Evolutionary conservation across 2,888 invertebrate species (phyloP).

Genomic region (Deilephila porcellus): DNA sequence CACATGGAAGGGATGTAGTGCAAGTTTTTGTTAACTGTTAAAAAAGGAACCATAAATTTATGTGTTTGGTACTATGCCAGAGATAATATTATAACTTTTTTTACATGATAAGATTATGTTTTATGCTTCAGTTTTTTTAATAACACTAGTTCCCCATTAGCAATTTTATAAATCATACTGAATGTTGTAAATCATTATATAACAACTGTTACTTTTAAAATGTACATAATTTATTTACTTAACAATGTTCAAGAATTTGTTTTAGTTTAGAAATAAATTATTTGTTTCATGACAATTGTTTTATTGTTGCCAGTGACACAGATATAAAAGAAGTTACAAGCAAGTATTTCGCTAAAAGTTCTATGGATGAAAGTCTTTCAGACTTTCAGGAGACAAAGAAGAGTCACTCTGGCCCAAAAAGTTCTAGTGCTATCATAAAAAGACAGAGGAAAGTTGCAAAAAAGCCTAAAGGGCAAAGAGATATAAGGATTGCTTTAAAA

Average conservation of each 20-base stretch:
- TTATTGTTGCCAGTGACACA: constrained; percentile 57
- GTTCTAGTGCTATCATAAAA: constrained; percentile 43
- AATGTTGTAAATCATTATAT: no score
- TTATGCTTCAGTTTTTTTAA: no score
- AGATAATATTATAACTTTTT: no score
- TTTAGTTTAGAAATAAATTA: constrained; percentile 25
- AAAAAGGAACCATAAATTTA: no score
- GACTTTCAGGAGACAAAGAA: constrained; percentile 72
- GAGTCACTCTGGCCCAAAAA: constrained; percentile 58
- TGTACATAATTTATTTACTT: background rate
- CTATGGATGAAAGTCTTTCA: constrained; percentile 74
- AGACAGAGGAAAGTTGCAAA: constrained; percentile 57
- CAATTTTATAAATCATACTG: no score
- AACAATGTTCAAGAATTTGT: background rate
- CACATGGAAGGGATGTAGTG: no score
- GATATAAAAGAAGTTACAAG: constrained; percentile 58
- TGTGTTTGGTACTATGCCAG: no score
- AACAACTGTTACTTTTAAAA: background rate
- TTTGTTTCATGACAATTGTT: constrained; percentile 51
- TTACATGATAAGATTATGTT: no score
- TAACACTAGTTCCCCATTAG: no score
- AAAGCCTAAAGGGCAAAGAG: constrained; percentile 66
- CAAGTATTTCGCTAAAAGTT: constrained; percentile 65
- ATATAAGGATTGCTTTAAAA: constrained; percentile 69
- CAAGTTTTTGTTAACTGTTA: no score